phyloP scores from a whole-genome alignment of 2,888 invertebrate species.

The Bhutanitis thaidina region DNA sequence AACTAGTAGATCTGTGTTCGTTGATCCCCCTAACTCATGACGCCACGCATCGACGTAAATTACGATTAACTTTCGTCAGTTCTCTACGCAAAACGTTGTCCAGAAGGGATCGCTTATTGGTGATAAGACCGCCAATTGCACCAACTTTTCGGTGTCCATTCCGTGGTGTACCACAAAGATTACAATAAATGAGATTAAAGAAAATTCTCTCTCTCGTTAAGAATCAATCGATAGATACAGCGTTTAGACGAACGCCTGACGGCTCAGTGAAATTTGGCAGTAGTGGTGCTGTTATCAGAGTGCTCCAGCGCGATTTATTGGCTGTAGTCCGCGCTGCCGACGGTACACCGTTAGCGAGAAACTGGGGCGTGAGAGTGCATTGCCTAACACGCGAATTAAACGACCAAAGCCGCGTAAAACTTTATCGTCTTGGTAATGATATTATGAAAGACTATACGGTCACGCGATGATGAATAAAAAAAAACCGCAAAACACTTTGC shows the following conservation, averaged over 20 bases:
- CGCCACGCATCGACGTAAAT: no score
- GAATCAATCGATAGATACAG: constrained; percentile 32
- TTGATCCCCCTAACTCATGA: no score
- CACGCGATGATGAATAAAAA: constrained; percentile 4
- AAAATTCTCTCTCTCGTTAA: no score
- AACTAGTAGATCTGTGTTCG: no score
- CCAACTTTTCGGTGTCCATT: no score
- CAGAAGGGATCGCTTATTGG: no score
- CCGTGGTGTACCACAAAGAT: no score
- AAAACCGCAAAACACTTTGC: no score
- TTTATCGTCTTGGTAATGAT: constrained; percentile 10
- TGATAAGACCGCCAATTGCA: no score
- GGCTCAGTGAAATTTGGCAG: constrained; percentile 59
- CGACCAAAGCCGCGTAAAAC: background rate
- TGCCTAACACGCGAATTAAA: constrained; percentile 17
- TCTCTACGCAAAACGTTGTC: no score
- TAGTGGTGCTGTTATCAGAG: constrained; percentile 48
- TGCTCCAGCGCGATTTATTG: constrained; percentile 34
- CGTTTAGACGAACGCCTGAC: constrained; percentile 43
- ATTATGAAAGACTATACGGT: constrained; percentile 1
- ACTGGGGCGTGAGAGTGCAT: constrained; percentile 20
- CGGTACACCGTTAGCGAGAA: constrained; percentile 17
- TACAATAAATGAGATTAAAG: no score
- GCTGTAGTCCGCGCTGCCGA: constrained; percentile 28
- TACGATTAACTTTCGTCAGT: no score